Conservation (phyloP, 2,113 vertebrate species). For the Dolichallabes microphthalmus region DNA sequence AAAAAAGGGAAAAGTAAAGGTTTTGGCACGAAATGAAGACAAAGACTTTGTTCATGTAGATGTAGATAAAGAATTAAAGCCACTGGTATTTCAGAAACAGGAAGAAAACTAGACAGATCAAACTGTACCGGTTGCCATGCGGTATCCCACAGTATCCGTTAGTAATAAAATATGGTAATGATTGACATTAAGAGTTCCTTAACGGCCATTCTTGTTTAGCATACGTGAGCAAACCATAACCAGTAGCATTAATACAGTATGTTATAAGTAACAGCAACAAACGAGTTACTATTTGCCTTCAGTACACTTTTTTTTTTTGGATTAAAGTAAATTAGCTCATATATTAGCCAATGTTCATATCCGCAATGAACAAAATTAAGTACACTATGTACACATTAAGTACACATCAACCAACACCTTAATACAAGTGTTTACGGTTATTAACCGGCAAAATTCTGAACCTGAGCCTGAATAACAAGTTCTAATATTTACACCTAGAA, state of each 20-base stretch:
- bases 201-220: neutral
- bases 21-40: neutral
- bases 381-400: too few relatives aligned
- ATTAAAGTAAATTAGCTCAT: neutral
- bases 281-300: neutral
- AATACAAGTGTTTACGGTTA: neutral
- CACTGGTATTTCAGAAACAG: neutral
- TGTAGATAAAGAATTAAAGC: neutral
- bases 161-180: neutral
- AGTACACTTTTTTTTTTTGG: neutral
- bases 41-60: neutral
- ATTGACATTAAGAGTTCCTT: neutral
- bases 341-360: neutral
- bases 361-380: neutral
- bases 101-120: neutral
- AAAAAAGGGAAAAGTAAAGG: neutral
- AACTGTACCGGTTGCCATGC: neutral
- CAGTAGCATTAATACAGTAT: neutral
- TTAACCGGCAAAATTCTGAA: neutral
- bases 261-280: neutral
- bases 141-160: too few relatives aligned
- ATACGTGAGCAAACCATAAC: neutral
- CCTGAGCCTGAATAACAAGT: conserved; percentile 19
- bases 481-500: neutral
- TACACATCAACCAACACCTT: neutral